A percentile compares a stretch with the other conserved stretches of the same genome.
Evolutionary conservation across 2,888 invertebrate genomes (phyloP).

Genomic region (Heteropelma amictum): DNA sequence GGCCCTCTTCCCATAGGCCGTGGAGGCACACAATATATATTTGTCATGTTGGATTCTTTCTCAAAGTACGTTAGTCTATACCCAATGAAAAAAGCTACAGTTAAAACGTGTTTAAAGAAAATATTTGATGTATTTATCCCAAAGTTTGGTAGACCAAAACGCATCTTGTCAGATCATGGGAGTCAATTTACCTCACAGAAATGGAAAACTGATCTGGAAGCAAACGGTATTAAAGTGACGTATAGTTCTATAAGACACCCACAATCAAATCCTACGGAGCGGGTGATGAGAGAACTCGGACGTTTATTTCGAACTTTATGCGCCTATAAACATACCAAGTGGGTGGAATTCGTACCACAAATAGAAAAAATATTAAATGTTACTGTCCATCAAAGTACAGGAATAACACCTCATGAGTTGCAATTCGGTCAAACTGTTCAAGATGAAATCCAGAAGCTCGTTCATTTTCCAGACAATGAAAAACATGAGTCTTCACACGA

Average conservation of each 20-base stretch:
- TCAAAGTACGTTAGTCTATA: background rate
- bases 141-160: background rate
- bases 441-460: background rate
- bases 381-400: conserved; percentile 4
- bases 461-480: background rate
- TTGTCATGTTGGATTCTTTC: background rate
- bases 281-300: conserved; percentile 53
- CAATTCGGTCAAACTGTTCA: background rate
- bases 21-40: background rate
- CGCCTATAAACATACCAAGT: conserved; percentile 47
- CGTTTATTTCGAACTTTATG: conserved; percentile 54
- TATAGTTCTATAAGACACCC: conserved; percentile 49
- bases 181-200: conserved; percentile 21
- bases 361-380: background rate
- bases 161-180: conserved; percentile 14
- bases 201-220: conserved; percentile 7
- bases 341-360: conserved; percentile 23
- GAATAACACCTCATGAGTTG: background rate
- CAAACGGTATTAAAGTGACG: background rate
- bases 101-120: background rate
- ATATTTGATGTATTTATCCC: background rate
- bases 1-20: background rate
- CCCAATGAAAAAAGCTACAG: background rate
- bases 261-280: conserved; percentile 50
- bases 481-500: background rate